Percentiles rank a stretch among this genome's conserved stretches.
Evolutionary conservation across 2,888 invertebrate genomes (phyloP).

Genomic region (Zygaena filipendulae): DNA sequence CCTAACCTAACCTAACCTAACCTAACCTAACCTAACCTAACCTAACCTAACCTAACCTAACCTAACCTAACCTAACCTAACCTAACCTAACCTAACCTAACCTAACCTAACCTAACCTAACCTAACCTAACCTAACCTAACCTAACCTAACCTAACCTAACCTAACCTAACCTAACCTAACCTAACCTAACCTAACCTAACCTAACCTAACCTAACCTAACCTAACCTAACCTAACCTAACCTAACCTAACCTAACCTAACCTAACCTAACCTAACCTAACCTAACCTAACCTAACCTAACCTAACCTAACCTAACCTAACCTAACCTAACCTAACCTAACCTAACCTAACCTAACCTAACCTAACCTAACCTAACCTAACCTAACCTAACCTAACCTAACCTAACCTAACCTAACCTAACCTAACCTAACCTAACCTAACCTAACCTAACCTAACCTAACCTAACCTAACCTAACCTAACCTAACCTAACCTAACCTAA

Average conservation of each 20-base stretch:
- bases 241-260: slow-evolving; percentile 13
- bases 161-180: slow-evolving; percentile 8
- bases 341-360: slow-evolving; percentile 6
- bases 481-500: slow-evolving; percentile 10
- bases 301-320: slow-evolving; percentile 11
- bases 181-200: slow-evolving; percentile 5
- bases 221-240: slow-evolving; percentile 10
- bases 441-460: slow-evolving; percentile 10
- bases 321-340: slow-evolving; percentile 11
- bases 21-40: slow-evolving; percentile 15
- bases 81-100: slow-evolving; percentile 13
- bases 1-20: slow-evolving; percentile 16
- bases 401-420: slow-evolving; percentile 11
- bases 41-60: slow-evolving; percentile 11
- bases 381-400: slow-evolving; percentile 9
- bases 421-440: slow-evolving; percentile 11
- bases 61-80: slow-evolving; percentile 12
- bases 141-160: slow-evolving; percentile 12
- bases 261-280: slow-evolving; percentile 14
- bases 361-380: slow-evolving; percentile 7
- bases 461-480: slow-evolving; percentile 10
- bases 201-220: slow-evolving; percentile 8
- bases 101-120: slow-evolving; percentile 14
- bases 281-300: slow-evolving; percentile 12
- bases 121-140: slow-evolving; percentile 11